Base-by-base conservation (phyloP, 2,113 vertebrate genomes). In the Calyptomena viridis region DNA sequence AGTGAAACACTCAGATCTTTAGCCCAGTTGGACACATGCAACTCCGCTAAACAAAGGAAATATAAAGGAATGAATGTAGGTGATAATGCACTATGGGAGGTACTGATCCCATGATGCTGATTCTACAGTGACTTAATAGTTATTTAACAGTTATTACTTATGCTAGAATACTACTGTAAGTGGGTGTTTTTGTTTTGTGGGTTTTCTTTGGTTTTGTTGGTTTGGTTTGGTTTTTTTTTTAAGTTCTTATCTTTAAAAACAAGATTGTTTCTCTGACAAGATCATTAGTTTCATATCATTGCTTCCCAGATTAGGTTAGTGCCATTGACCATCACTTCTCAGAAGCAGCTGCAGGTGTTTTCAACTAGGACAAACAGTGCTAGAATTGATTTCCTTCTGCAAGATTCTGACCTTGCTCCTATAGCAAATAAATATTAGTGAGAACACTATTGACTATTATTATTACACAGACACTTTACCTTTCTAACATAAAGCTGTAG, bases 381-480 rank as follows among this genome's bases (percentile, higher is more conserved):
- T 92, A 63, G 64, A 83, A 83, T 93, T 94, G 84, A 88, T 90
- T 97, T 94, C 94, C 44, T 94, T 93, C 69, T 82, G 46, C 55
- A 87, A 81, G 84, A 81, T 47, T 94, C 90, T 93, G 75, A 94
- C 73, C 82, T 92, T 84, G 69, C 50, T 96, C 75, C 77, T 86
- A 40, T 58, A 27, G 85, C 44, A 93, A 96, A 95, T 91, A 88
- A 92, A 76, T 69, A 50, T 92, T 79, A 87, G 68, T 93, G 82
- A 95, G 85, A 93, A 71, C 37, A n/a, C 56, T 88, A 66, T 81
- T 88, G 72, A 92, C 75, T 94, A 31, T 1, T 5, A 31, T 1
- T 5, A 25, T 89, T 88, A 47, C 44, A 73, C 40, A 69, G 44
- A 58, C 84, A n/a, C 47, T 85, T 95, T 84, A 84, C 52, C 77